phyloP scores from a whole-genome alignment of 2,888 invertebrate genomes.

The Julus scandinavius region DNA sequence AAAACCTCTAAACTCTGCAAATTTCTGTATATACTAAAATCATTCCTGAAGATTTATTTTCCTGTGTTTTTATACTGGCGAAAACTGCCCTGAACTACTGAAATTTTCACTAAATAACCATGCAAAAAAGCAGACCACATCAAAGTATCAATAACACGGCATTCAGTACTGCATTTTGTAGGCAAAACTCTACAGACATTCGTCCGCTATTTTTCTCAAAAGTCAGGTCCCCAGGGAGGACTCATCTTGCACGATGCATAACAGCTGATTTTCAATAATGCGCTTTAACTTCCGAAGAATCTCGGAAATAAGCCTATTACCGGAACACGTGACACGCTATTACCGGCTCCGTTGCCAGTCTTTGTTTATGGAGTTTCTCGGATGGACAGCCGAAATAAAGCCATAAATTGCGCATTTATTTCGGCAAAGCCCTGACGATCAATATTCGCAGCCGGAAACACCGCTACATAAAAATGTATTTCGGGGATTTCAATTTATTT shows the following conservation, averaged over 20 bases:
- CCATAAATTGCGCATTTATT: slow-evolving; percentile 7
- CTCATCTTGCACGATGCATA: neutral
- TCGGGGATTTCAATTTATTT: neutral
- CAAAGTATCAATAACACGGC: too few relatives aligned
- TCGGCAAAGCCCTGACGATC: neutral
- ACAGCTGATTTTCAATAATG: neutral
- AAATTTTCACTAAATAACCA: too few relatives aligned
- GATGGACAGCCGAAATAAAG: slow-evolving; percentile 24
- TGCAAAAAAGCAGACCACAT: too few relatives aligned
- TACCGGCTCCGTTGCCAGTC: neutral
- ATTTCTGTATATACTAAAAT: too few relatives aligned
- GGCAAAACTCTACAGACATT: too few relatives aligned
- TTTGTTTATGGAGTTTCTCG: slow-evolving; percentile 1
- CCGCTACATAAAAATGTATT: neutral
- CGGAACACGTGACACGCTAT: neutral
- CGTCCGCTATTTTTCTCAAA: too few relatives aligned
- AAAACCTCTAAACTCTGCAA: too few relatives aligned
- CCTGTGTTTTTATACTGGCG: too few relatives aligned
- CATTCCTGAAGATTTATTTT: too few relatives aligned
- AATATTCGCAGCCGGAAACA: neutral
- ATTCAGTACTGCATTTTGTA: too few relatives aligned
- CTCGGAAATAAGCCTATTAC: slow-evolving; percentile 33
- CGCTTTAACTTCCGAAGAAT: neutral
- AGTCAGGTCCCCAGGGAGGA: neutral
- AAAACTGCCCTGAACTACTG: too few relatives aligned